These are phyloP conservation scores for Menidia beryllina DNA, from an alignment of 2,113 vertebrate species.

Conservation along the genomic window DNA sequence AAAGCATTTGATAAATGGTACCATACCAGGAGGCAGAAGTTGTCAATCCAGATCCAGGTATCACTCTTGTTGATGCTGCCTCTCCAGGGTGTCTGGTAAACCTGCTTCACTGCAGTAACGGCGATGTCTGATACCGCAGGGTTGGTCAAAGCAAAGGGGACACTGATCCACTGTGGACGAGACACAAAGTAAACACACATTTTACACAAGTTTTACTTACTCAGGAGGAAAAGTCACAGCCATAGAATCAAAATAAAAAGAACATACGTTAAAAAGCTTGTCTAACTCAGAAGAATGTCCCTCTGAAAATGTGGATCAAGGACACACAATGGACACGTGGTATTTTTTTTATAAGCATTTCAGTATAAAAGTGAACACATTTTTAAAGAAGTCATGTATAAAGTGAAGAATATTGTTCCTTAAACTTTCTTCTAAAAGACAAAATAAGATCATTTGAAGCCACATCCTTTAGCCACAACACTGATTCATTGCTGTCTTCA, in stretches of 20 bases:
- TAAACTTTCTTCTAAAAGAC: too few relatives aligned
- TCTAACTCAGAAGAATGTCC: neutral
- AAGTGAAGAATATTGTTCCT: too few relatives aligned
- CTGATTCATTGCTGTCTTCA: too few relatives aligned
- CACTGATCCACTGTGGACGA: slow-evolving; percentile 92
- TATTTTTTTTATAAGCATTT: too few relatives aligned
- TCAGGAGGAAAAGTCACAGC: too few relatives aligned
- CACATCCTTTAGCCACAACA: too few relatives aligned
- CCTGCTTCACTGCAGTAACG: slow-evolving; percentile 87
- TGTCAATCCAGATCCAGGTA: slow-evolving; percentile 93
- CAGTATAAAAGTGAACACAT: too few relatives aligned
- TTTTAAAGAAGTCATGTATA: too few relatives aligned
- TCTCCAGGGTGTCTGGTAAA: slow-evolving; percentile 93
- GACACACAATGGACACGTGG: too few relatives aligned
- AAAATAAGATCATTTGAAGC: too few relatives aligned
- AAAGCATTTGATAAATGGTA: neutral
- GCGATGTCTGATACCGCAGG: slow-evolving; percentile 93
- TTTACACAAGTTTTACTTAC: neutral
- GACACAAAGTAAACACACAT: slow-evolving; percentile 15
- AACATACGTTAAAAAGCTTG: neutral
- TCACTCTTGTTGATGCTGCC: slow-evolving; percentile 85
- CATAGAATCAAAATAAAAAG: too few relatives aligned
- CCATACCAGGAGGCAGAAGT: slow-evolving; percentile 92
- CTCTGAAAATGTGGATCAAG: too few relatives aligned
- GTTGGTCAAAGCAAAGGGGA: slow-evolving; percentile 94